Percentiles rank a stretch among this genome's conserved stretches.
These are phyloP conservation scores for Salvelinus alpinus DNA, from an alignment of 2,113 vertebrate species.

Conservation along the genomic window DNA sequence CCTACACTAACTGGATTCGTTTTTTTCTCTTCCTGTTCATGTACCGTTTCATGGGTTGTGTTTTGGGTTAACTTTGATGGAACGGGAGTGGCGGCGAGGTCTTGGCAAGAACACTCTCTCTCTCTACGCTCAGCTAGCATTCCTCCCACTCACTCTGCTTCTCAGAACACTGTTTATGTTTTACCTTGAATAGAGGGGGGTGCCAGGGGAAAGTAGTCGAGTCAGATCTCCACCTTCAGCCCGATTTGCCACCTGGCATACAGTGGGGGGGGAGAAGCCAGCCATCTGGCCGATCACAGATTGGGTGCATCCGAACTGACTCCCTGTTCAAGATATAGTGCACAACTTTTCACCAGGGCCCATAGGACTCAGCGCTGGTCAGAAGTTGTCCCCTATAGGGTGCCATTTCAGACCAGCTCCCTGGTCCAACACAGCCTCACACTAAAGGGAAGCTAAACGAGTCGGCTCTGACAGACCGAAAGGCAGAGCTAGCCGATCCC, in stretches of 20 bases:
- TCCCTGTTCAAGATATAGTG: too few relatives aligned
- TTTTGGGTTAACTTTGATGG: slow-evolving; percentile 24
- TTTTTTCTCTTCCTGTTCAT: not conserved
- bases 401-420: not conserved
- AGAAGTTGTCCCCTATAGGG: not conserved
- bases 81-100: slow-evolving; percentile 13
- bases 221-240: not conserved
- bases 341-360: too few relatives aligned
- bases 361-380: too few relatives aligned
- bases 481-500: not conserved
- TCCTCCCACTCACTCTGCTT: slow-evolving; percentile 36
- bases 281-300: too few relatives aligned
- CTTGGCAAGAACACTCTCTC: slow-evolving; percentile 28
- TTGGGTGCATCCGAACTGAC: too few relatives aligned
- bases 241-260: not conserved
- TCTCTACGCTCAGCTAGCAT: slow-evolving; percentile 43
- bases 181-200: slow-evolving; percentile 35
- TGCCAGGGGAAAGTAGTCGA: not conserved
- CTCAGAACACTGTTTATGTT: slow-evolving; percentile 43
- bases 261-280: too few relatives aligned
- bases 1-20: not conserved
- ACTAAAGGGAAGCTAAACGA: not conserved
- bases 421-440: not conserved
- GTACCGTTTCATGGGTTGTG: not conserved
- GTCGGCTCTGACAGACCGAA: not conserved